phyloP scores from a whole-genome alignment of 2,888 invertebrate species.

The Notodonta ziczac region DNA sequence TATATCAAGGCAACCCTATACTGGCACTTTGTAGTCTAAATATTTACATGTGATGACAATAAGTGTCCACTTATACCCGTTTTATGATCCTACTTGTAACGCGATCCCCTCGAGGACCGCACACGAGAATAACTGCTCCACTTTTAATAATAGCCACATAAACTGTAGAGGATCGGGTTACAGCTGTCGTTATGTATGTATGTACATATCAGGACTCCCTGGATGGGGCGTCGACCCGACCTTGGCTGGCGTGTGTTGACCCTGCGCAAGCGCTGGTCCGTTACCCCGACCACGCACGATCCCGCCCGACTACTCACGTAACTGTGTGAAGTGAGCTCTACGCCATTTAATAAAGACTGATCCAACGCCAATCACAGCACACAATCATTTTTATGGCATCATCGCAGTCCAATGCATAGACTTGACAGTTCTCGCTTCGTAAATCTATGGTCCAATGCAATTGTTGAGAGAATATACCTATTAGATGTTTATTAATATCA shows the following conservation, averaged over 20 bases:
- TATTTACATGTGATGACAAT: slow-evolving; percentile 17
- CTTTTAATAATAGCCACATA: slow-evolving; percentile 6
- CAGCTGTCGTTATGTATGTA: not conserved
- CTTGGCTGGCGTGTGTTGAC: slow-evolving; percentile 74
- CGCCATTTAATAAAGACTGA: slow-evolving; percentile 38
- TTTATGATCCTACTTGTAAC: slow-evolving; percentile 21
- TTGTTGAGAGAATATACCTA: too few relatives aligned
- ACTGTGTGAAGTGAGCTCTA: slow-evolving; percentile 32
- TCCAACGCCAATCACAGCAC: slow-evolving; percentile 20
- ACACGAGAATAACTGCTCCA: slow-evolving; percentile 17
- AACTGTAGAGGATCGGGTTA: slow-evolving; percentile 10
- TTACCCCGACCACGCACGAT: slow-evolving; percentile 60
- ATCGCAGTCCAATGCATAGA: slow-evolving; percentile 14
- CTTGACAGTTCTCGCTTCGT: too few relatives aligned
- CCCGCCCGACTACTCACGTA: slow-evolving; percentile 45
- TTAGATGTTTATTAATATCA: slow-evolving; percentile 2
- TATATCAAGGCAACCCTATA: slow-evolving; percentile 6
- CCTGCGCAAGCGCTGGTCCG: slow-evolving; percentile 69
- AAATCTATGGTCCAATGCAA: not conserved
- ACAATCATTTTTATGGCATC: slow-evolving; percentile 41
- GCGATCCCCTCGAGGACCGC: slow-evolving; percentile 22
- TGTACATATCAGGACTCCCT: slow-evolving; percentile 36
- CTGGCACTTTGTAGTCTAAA: slow-evolving; percentile 15
- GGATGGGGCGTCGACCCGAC: slow-evolving; percentile 67
- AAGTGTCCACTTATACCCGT: slow-evolving; percentile 16